Conservation (phyloP, 2,113 vertebrate species). For the Dicaeum eximium region DNA sequence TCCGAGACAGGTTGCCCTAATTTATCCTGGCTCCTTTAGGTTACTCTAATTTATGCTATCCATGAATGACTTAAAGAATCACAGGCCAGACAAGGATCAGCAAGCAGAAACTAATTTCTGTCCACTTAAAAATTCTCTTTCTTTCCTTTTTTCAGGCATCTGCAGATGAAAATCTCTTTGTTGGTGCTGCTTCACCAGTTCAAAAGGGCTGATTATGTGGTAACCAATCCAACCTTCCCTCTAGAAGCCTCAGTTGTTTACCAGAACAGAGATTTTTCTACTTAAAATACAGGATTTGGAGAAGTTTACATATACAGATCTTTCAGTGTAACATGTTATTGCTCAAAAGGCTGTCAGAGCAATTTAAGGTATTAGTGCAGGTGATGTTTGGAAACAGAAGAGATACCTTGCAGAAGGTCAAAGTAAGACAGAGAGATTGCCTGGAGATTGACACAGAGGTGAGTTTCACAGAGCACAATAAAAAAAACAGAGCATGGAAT, state of each 20-base stretch:
- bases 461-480: not conserved
- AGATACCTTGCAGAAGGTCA: not conserved
- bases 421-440: not conserved
- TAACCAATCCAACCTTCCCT: not conserved
- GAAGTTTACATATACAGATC: not conserved
- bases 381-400: not conserved
- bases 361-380: not conserved
- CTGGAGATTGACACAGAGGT: not conserved
- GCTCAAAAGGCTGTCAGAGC: not conserved
- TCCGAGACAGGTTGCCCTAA: not conserved
- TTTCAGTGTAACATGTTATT: not conserved
- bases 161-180: not conserved
- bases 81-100: not conserved
- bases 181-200: not conserved
- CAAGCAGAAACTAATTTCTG: not conserved
- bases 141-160: not conserved
- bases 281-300: not conserved
- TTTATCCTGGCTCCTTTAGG: not conserved
- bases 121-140: not conserved
- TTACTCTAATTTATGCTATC: not conserved
- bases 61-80: not conserved
- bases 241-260: not conserved
- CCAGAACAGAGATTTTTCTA: not conserved
- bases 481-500: not conserved
- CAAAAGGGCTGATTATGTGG: not conserved